These are phyloP conservation scores for Chrysocyon brachyurus DNA, from an alignment of 2,797 vertebrate species.

Conservation along the genomic window DNA sequence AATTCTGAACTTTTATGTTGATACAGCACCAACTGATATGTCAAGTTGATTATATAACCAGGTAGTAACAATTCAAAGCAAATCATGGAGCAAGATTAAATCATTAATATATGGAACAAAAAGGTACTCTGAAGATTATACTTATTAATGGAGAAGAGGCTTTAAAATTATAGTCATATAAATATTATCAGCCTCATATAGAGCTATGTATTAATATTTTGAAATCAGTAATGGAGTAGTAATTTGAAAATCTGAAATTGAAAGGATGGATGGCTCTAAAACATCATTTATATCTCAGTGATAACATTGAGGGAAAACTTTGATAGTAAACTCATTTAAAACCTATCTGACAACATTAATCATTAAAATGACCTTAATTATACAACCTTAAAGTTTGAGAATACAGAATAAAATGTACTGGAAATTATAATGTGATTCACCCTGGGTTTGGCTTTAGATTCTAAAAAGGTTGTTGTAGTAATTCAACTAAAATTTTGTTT, in stretches of 20 bases:
- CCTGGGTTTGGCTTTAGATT: not conserved
- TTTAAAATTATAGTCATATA: not conserved
- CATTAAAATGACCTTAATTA: constrained; percentile 39
- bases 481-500: constrained; percentile 54
- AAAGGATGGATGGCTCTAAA: not conserved
- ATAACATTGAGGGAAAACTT: not conserved
- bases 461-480: not conserved
- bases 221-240: too few species aligned
- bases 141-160: not conserved
- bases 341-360: not conserved
- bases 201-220: not conserved
- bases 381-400: constrained; percentile 12
- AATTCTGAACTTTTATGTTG: constrained; percentile 19
- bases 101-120: not conserved
- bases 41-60: not conserved
- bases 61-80: constrained; percentile 10
- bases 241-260: constrained; percentile 21
- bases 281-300: not conserved
- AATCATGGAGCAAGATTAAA: not conserved
- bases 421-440: constrained; percentile 22
- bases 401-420: constrained; percentile 20
- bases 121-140: not conserved
- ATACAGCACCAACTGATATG: not conserved
- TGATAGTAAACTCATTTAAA: constrained; percentile 39
- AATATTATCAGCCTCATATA: not conserved